phyloP scores from a whole-genome alignment of 2,888 invertebrate species.

The Lycia hirtaria region DNA sequence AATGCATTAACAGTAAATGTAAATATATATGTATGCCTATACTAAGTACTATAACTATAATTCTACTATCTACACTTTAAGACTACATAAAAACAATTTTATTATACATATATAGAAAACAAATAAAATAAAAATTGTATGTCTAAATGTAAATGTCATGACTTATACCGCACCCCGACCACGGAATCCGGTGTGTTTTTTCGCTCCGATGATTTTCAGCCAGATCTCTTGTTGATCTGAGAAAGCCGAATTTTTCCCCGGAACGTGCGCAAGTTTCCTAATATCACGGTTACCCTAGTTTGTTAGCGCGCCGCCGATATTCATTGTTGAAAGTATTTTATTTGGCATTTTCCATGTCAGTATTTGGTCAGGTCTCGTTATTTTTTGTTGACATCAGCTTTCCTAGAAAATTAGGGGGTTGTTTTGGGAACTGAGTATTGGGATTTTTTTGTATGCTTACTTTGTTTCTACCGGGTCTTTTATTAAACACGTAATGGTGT shows the following conservation, averaged over 20 bases:
- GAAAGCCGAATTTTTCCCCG: constrained; percentile 75
- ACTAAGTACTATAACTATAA: too few species aligned
- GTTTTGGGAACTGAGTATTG: constrained; percentile 1
- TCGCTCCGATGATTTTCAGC: constrained; percentile 75
- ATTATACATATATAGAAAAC: too few species aligned
- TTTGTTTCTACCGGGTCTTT: background rate
- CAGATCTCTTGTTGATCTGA: constrained; percentile 81
- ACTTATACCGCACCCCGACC: constrained; percentile 41
- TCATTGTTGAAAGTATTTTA: constrained; percentile 52
- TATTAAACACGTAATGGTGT: background rate
- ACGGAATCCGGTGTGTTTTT: constrained; percentile 72
- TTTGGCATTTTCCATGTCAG: constrained; percentile 43
- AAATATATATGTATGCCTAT: too few species aligned
- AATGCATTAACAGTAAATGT: too few species aligned
- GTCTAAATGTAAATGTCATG: too few species aligned
- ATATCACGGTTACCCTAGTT: constrained; percentile 63
- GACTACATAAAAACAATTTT: too few species aligned
- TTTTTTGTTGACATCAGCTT: constrained; percentile 23
- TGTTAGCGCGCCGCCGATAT: constrained; percentile 51
- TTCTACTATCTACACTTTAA: too few species aligned
- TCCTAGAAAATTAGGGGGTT: constrained; percentile 16
- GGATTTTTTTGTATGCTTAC: constrained; percentile 1
- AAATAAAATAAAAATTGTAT: too few species aligned
- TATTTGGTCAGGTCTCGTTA: constrained; percentile 55
- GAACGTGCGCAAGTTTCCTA: constrained; percentile 72